phyloP scores from a whole-genome alignment of 2,888 invertebrate species.

The Gisinianus flammeolus region DNA sequence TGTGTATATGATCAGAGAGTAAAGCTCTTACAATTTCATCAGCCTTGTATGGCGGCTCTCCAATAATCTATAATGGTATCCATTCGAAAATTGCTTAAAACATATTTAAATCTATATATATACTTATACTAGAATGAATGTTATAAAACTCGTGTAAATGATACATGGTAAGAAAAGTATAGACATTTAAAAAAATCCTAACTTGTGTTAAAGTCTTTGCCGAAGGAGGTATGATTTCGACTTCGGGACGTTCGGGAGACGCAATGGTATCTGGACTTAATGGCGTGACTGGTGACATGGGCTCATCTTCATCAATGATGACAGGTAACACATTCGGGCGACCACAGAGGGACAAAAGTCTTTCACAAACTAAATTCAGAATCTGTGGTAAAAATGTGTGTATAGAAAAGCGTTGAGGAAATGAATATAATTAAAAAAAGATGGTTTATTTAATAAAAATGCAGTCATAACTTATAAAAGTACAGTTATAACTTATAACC shows the following conservation, averaged over 20 bases:
- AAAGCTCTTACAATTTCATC: slow-evolving; percentile 66
- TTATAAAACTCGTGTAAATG: too few relatives aligned
- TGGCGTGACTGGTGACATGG: slow-evolving; percentile 57
- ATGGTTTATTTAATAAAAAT: neutral
- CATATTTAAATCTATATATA: too few relatives aligned
- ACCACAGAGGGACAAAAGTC: slow-evolving; percentile 74
- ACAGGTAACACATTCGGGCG: slow-evolving; percentile 71
- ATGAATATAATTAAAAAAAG: neutral
- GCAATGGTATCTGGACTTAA: slow-evolving; percentile 41
- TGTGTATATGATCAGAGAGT: slow-evolving; percentile 67
- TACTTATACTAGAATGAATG: too few relatives aligned
- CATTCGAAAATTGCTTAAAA: too few relatives aligned
- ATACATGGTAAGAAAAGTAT: too few relatives aligned
- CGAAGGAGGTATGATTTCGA: slow-evolving; percentile 61
- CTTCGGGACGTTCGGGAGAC: slow-evolving; percentile 60
- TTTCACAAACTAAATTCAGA: slow-evolving; percentile 77
- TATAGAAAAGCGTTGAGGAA: too few relatives aligned
- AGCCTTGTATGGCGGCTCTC: slow-evolving; percentile 48
- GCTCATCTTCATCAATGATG: slow-evolving; percentile 57
- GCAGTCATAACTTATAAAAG: too few relatives aligned
- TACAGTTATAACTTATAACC: slow-evolving; percentile 65
- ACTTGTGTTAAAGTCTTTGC: too few relatives aligned
- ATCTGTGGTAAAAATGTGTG: slow-evolving; percentile 68
- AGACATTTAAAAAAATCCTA: too few relatives aligned
- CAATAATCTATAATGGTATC: slow-evolving; percentile 11